These are phyloP conservation scores for Nicator chloris DNA, from an alignment of 2,113 vertebrate genomes.

Conservation along the genomic window DNA sequence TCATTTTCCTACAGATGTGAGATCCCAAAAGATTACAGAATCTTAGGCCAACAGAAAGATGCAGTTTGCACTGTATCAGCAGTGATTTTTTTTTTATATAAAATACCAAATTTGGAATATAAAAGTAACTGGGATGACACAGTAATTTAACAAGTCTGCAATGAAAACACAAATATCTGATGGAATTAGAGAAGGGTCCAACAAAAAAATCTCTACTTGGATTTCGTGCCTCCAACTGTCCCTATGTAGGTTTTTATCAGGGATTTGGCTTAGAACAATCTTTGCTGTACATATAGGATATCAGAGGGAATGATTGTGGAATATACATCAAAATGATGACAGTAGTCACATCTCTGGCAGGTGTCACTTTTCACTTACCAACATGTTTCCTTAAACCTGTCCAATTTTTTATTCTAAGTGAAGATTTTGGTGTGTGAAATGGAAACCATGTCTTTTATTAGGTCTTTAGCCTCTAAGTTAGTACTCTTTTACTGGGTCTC, in stretches of 20 bases:
- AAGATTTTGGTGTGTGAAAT: background rate
- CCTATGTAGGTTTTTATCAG: background rate
- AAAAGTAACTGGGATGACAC: background rate
- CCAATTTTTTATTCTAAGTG: background rate
- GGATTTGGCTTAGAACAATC: background rate
- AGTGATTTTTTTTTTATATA: background rate
- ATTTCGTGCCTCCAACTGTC: background rate
- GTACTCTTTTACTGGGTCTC: background rate
- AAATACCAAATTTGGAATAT: background rate
- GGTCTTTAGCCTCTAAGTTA: background rate
- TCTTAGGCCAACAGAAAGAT: background rate
- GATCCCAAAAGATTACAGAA: background rate
- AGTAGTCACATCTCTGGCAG: background rate
- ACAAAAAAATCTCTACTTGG: background rate
- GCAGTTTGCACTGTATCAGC: background rate
- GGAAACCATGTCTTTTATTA: background rate
- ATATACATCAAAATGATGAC: background rate
- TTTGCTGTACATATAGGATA: background rate
- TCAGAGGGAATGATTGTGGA: background rate
- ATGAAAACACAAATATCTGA: background rate
- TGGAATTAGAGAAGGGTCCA: background rate
- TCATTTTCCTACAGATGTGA: background rate
- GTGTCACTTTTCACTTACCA: background rate
- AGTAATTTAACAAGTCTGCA: background rate
- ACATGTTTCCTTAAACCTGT: background rate